phyloP scores from a whole-genome alignment of 2,888 invertebrate species.

The Noctua pronuba region DNA sequence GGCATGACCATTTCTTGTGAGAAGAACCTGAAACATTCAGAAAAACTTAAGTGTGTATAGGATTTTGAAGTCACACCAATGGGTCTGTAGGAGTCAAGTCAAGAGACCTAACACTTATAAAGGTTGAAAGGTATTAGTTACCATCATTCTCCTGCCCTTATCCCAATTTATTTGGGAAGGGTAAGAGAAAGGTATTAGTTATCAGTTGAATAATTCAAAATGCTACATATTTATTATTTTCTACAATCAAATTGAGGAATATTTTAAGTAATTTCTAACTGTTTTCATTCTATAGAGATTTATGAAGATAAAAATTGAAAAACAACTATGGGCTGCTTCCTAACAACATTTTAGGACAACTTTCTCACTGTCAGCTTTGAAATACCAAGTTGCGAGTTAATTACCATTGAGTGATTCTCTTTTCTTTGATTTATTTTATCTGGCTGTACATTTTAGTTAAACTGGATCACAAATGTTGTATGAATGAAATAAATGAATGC shows the following conservation, averaged over 20 bases:
- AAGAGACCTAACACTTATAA: background rate
- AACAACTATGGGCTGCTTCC: background rate
- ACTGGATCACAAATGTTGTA: background rate
- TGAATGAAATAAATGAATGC: background rate
- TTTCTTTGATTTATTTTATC: background rate
- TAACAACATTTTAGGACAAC: background rate
- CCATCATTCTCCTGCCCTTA: no score
- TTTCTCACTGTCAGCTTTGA: background rate
- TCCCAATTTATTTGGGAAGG: no score
- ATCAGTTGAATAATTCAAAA: background rate
- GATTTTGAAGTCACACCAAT: background rate
- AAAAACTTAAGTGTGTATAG: background rate
- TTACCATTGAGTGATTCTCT: no score
- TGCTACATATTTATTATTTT: background rate
- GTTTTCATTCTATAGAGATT: background rate
- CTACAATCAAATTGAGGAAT: background rate
- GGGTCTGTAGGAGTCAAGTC: background rate
- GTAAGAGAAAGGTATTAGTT: no score
- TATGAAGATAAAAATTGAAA: background rate
- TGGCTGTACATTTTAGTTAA: background rate
- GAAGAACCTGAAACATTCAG: slow-evolving; percentile 85
- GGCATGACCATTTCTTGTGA: slow-evolving; percentile 91
- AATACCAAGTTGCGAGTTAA: background rate
- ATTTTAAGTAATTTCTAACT: no score
- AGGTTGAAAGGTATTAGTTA: background rate